Base-by-base conservation (phyloP, 1,140 invertebrate species). In the Aplysia californica region DNA sequence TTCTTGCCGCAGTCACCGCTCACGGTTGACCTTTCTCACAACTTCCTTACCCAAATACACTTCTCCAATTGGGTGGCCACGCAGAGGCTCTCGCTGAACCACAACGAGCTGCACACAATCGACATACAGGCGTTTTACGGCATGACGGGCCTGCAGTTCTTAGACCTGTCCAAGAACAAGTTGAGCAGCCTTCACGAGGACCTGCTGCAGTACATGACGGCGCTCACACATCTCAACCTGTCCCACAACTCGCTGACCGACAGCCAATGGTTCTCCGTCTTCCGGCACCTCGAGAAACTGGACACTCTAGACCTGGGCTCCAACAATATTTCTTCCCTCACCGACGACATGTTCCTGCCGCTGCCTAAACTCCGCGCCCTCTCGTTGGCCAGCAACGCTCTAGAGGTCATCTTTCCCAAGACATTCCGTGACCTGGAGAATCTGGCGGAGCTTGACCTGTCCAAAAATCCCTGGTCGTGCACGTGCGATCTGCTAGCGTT, bases 1-100 rank as follows among this genome's bases (percentile, higher is more conserved):
- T 88, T 88, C 66, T 58, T 76, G 18, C 80, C 79, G 20, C 64
- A 79, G n/a, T 77, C 84, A 20, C 82, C 84, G 1, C 75, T 79
- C 6, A n/a, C 81, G 41, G 76, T 88, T 35, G 84, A 88, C 74
- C 71, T 88, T 15, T 88, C 87, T 0, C 50, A 77, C 55, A 88
- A 88, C 72, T 50, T 75, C 26, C 66, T 88, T 0, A 77, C 67
- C 1, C 44, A 58, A 38, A 55, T 86, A 0, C 44, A 72, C 20
- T 77, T 81, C 76, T 76, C 59, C 23, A 83, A 83, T 64, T 86
- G 85, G 86, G 75, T 64, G 6, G 59, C 80, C 33, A 79, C 80
- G 2, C 23, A 65, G 66, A 65, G 61, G 36, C 67, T 87, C 26
- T 75, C 79, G 64, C 78, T 86, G 10, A 65, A 75, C 41, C 61